These are phyloP conservation scores for Hemibagrus wyckioides DNA, from an alignment of 2,113 vertebrate species.

Conservation along the genomic window DNA sequence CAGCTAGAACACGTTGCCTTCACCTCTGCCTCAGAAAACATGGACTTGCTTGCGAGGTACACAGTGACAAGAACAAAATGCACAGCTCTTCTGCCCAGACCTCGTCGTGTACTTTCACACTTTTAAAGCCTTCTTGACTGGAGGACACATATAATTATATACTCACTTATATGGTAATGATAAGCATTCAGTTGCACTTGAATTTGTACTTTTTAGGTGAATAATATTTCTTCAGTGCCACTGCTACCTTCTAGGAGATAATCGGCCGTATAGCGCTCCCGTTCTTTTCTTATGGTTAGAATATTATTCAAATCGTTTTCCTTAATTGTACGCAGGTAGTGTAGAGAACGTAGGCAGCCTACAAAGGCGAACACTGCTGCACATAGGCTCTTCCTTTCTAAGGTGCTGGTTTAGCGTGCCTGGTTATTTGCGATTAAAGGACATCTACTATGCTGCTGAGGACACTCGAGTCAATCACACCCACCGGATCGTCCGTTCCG, in stretches of 20 bases:
- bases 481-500: conserved; percentile 48
- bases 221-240: conserved; percentile 46
- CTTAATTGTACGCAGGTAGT: conserved; percentile 44
- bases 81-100: conserved; percentile 34
- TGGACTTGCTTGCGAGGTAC: conserved; percentile 58
- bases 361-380: conserved; percentile 38
- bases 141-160: conserved; percentile 32
- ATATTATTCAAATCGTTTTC: neutral
- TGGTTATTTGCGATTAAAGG: conserved; percentile 48
- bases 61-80: conserved; percentile 15
- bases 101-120: conserved; percentile 24
- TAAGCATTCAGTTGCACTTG: conserved; percentile 54
- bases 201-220: conserved; percentile 52
- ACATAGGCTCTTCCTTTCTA: conserved; percentile 48
- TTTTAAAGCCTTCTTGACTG: conserved; percentile 36
- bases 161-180: conserved; percentile 49
- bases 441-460: conserved; percentile 51
- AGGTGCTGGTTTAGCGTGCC: conserved; percentile 54
- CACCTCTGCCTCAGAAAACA: conserved; percentile 55
- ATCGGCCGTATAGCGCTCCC: conserved; percentile 19
- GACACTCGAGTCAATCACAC: conserved; percentile 47
- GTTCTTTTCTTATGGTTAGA: conserved; percentile 38
- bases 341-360: conserved; percentile 46
- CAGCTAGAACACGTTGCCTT: conserved; percentile 80
- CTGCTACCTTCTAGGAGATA: conserved; percentile 37